A percentile compares a stretch with the other conserved stretches of the same genome.
Evolutionary conservation across 1,140 invertebrate species (phyloP).

Genomic region (Orussus abietinus): DNA sequence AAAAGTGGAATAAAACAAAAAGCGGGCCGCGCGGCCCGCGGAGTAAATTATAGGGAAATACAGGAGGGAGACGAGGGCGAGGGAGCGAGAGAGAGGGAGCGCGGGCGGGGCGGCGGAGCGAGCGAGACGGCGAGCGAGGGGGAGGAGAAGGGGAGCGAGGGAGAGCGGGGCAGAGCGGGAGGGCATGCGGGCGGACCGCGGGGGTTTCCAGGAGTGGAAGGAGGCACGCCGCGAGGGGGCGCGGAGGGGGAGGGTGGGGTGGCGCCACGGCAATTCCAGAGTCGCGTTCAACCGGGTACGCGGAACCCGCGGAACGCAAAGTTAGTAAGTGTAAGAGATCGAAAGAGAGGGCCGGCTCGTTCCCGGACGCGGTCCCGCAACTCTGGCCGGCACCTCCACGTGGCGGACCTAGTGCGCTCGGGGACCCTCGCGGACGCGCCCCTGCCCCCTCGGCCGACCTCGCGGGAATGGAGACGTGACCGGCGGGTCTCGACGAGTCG

Average conservation of each 20-base stretch:
- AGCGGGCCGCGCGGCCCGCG: conserved; percentile 26
- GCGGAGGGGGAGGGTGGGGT: conserved; percentile 34
- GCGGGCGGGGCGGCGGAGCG: conserved; percentile 7
- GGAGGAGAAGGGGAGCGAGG: conserved; percentile 8
- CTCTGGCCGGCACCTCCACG: no score
- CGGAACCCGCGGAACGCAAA: conserved; percentile 36
- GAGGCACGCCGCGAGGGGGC: conserved; percentile 4
- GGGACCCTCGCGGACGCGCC: no score
- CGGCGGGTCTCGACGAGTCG: no score
- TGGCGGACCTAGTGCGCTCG: no score
- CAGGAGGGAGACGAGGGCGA: conserved; percentile 23
- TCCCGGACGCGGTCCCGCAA: not conserved
- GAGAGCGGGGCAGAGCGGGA: conserved; percentile 4
- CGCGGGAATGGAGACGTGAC: no score
- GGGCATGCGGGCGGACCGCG: conserved; percentile 23
- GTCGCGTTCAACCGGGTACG: conserved; percentile 49
- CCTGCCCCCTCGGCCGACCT: no score
- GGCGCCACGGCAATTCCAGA: conserved; percentile 51
- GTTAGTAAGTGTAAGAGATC: conserved; percentile 40
- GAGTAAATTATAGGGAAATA: conserved; percentile 50
- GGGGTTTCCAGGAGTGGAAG: no score
- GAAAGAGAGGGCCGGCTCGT: conserved; percentile 16
- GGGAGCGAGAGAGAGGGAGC: conserved; percentile 18
- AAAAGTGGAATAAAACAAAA: conserved; percentile 36
- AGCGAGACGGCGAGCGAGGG: conserved; percentile 1